A percentile compares a stretch with the other conserved stretches of the same genome.
Conservation (phyloP, 2,113 vertebrate species). For the Eolophus roseicapilla region DNA sequence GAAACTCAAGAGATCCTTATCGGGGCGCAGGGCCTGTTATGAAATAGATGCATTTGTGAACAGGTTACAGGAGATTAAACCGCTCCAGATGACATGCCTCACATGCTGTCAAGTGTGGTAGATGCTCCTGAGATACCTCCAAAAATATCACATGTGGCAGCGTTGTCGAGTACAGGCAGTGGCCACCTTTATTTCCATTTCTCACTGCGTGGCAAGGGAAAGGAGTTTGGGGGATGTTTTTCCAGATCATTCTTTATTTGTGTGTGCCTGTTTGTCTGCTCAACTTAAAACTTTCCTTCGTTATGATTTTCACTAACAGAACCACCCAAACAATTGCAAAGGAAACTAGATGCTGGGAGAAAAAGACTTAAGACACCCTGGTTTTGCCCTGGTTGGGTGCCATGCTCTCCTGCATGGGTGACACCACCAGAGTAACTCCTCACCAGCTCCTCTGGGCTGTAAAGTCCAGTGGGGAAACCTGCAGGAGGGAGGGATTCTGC, state of each 20-base stretch:
- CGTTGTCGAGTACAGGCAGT: slow-evolving; percentile 31
- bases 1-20: slow-evolving; percentile 74
- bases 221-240: slow-evolving; percentile 44
- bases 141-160: not conserved
- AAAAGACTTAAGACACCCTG: not conserved
- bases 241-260: slow-evolving; percentile 2
- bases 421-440: fast-evolving
- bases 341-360: not conserved
- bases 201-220: not conserved
- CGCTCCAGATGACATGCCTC: slow-evolving; percentile 49
- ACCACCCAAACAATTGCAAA: not conserved
- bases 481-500: not conserved
- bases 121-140: slow-evolving; percentile 42
- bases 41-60: slow-evolving; percentile 53
- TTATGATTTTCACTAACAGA: not conserved
- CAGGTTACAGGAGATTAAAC: slow-evolving; percentile 63
- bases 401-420: not conserved
- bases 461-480: not conserved
- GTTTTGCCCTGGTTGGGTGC: not conserved
- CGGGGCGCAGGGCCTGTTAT: slow-evolving; percentile 52
- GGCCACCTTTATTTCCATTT: slow-evolving; percentile 54
- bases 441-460: fast-evolving
- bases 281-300: not conserved
- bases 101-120: slow-evolving; percentile 56
- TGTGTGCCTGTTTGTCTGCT: not conserved